Conservation (phyloP, 2,113 vertebrate genomes). For the Crotophaga sulcirostris region DNA sequence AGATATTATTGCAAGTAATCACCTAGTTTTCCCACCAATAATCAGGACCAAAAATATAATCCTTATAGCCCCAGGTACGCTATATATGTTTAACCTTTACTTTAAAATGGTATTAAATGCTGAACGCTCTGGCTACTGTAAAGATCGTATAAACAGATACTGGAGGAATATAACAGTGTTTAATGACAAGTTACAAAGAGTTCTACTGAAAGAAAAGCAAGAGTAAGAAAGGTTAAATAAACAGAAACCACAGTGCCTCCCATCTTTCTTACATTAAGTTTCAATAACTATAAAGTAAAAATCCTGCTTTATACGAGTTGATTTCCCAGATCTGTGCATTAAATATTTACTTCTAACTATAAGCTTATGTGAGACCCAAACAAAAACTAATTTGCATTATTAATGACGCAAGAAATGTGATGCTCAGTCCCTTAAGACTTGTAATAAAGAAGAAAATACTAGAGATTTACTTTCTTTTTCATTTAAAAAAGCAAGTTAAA, state of each 20-base stretch:
- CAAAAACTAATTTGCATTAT: slow-evolving; percentile 74
- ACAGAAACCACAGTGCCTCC: slow-evolving; percentile 12
- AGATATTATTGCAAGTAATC: slow-evolving; percentile 18
- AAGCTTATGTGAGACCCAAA: slow-evolving; percentile 57
- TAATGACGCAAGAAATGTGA: slow-evolving; percentile 69
- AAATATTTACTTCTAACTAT: slow-evolving; percentile 75
- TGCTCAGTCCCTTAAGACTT: slow-evolving; percentile 43
- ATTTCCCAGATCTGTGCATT: slow-evolving; percentile 68
- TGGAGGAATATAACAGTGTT: slow-evolving; percentile 28
- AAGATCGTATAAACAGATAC: slow-evolving; percentile 51
- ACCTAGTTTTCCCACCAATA: slow-evolving; percentile 10
- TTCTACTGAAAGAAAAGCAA: slow-evolving; percentile 41
- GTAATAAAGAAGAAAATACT: slow-evolving; percentile 57
- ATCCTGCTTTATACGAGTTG: neutral
- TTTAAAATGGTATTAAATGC: slow-evolving; percentile 33
- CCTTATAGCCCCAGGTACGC: neutral
- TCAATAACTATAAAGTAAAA: slow-evolving; percentile 1
- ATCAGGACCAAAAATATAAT: neutral
- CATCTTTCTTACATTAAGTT: slow-evolving; percentile 53
- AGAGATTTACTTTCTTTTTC: slow-evolving; percentile 54
- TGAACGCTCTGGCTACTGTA: slow-evolving; percentile 9
- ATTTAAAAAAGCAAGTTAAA: slow-evolving; percentile 67
- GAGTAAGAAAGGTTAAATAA: slow-evolving; percentile 53
- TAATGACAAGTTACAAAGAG: slow-evolving; percentile 57
- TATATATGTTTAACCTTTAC: slow-evolving; percentile 10